Conservation (phyloP, 1,140 invertebrate genomes). For the Zaprionus capensis region DNA sequence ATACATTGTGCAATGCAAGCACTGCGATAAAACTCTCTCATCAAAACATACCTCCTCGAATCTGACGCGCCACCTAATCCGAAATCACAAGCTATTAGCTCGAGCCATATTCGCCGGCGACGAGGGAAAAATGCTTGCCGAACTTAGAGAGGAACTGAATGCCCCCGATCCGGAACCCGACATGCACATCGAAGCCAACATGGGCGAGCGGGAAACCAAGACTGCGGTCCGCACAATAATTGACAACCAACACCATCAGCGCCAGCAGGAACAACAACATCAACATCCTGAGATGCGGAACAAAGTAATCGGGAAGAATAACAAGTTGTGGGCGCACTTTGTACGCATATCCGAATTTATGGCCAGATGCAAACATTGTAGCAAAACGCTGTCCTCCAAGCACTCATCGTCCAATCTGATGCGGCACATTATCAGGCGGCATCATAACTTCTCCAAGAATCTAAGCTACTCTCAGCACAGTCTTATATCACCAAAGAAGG, state of each 20-base stretch:
- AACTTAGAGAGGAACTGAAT: slow-evolving; percentile 63
- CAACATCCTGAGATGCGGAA: slow-evolving; percentile 57
- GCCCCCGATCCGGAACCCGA: slow-evolving; percentile 58
- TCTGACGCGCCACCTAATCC: slow-evolving; percentile 70
- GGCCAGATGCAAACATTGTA: slow-evolving; percentile 74
- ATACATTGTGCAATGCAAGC: slow-evolving; percentile 75
- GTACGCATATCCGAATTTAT: slow-evolving; percentile 70
- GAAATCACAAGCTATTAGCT: slow-evolving; percentile 67
- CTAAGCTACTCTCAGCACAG: slow-evolving; percentile 65
- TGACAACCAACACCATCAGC: slow-evolving; percentile 43
- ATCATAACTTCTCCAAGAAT: slow-evolving; percentile 68
- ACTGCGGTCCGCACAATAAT: slow-evolving; percentile 66
- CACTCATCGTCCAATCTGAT: slow-evolving; percentile 74
- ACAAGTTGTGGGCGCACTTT: slow-evolving; percentile 75
- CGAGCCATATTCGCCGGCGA: slow-evolving; percentile 64
- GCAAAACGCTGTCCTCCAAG: slow-evolving; percentile 71
- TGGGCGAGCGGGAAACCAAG: slow-evolving; percentile 64
- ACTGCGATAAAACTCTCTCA: slow-evolving; percentile 74
- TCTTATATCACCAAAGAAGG: slow-evolving; percentile 61
- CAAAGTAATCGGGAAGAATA: slow-evolving; percentile 73
- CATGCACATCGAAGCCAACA: slow-evolving; percentile 43
- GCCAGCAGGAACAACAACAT: slow-evolving; percentile 44
- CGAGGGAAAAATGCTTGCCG: slow-evolving; percentile 71
- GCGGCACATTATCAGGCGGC: slow-evolving; percentile 68
- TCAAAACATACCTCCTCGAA: slow-evolving; percentile 75